Evolutionary conservation across 2,888 invertebrate genomes (phyloP).

Genomic region (Nemoura dubitans): DNA sequence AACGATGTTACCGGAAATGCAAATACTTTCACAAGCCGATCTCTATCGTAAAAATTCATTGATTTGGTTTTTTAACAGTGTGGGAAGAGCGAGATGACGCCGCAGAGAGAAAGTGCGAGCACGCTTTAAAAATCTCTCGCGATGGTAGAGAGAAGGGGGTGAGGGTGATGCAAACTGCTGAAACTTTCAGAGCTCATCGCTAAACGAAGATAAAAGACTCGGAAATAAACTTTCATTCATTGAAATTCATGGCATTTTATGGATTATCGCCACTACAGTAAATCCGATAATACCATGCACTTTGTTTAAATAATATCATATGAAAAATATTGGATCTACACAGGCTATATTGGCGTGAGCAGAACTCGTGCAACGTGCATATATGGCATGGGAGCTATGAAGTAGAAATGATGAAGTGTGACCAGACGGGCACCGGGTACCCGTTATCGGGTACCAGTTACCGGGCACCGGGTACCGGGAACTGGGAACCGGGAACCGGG

Average conservation of each 20-base stretch:
- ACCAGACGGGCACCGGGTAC: no score
- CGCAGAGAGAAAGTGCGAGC: background rate
- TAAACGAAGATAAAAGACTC: constrained; percentile 29
- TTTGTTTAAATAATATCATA: background rate
- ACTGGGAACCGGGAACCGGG: no score
- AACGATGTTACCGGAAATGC: background rate
- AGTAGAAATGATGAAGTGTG: no score
- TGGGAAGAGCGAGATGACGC: background rate
- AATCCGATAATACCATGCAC: background rate
- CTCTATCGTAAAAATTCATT: background rate
- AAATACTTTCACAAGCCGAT: background rate
- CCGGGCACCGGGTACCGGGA: no score
- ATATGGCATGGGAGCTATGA: no score
- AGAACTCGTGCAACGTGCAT: no score
- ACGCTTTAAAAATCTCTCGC: background rate
- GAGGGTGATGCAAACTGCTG: background rate
- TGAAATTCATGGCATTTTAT: constrained; percentile 7
- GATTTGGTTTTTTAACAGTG: background rate
- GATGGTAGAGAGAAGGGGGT: background rate
- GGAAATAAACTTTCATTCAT: constrained; percentile 23
- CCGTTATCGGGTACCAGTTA: no score
- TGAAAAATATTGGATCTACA: no score
- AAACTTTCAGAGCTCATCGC: constrained; percentile 17
- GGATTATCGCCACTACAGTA: background rate
- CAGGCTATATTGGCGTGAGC: no score